phyloP scores from a whole-genome alignment of 2,888 invertebrate genomes.

The Ornithoptera priamus region DNA sequence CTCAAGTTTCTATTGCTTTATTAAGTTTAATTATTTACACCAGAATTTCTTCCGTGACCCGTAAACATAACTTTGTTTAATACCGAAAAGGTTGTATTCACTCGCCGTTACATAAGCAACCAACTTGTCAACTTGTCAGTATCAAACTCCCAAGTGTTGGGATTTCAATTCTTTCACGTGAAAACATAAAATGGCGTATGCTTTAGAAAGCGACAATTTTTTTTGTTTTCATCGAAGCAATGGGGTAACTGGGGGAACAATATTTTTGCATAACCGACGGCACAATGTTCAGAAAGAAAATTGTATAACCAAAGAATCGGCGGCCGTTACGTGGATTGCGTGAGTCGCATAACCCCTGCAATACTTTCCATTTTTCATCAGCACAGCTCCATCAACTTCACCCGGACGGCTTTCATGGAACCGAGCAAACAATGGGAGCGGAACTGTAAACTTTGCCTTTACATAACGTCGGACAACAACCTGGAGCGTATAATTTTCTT shows the following conservation, averaged over 20 bases:
- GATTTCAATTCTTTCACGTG: not conserved
- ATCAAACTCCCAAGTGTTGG: no score
- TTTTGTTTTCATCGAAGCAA: not conserved
- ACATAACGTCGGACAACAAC: slow-evolving; percentile 10
- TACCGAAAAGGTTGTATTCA: no score
- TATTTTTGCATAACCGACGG: slow-evolving; percentile 9
- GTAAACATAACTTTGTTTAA: no score
- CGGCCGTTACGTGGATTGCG: slow-evolving; percentile 9
- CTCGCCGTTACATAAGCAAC: no score
- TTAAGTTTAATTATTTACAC: no score
- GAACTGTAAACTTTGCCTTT: not conserved
- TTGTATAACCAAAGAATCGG: slow-evolving; percentile 15
- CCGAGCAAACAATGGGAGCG: not conserved
- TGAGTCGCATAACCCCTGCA: slow-evolving; percentile 13
- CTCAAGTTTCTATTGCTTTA: no score
- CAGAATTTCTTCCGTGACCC: no score
- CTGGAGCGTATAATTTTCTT: slow-evolving; percentile 9
- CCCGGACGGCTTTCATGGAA: slow-evolving; percentile 4
- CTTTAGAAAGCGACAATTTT: not conserved
- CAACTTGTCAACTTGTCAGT: no score
- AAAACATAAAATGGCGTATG: not conserved
- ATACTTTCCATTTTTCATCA: slow-evolving; percentile 4
- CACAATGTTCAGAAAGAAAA: slow-evolving; percentile 4
- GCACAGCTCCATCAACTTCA: slow-evolving; percentile 2
- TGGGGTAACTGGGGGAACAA: slow-evolving; percentile 6